A percentile compares a stretch with the other conserved stretches of the same genome.
These are phyloP conservation scores for Drosophila obscura DNA, from an alignment of 1,140 invertebrate genomes.

Conservation along the genomic window DNA sequence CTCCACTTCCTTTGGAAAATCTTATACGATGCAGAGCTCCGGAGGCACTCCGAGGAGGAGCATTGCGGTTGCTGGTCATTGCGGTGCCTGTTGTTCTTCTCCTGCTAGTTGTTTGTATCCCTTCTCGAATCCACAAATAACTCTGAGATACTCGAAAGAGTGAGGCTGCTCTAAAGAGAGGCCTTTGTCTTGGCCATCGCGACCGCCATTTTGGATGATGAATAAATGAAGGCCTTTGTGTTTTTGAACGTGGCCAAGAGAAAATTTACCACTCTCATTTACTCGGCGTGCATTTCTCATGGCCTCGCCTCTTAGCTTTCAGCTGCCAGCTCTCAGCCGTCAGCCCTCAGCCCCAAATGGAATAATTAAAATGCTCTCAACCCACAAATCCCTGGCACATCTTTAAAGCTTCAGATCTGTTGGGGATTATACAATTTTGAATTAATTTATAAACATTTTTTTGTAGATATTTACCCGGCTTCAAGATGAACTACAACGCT, in stretches of 20 bases:
- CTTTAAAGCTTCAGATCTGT: slow-evolving; percentile 29
- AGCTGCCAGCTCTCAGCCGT: not conserved
- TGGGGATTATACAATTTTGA: slow-evolving; percentile 23
- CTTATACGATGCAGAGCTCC: slow-evolving; percentile 4
- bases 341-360: not conserved
- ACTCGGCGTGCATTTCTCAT: slow-evolving; percentile 44
- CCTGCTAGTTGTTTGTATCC: not conserved
- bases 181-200: slow-evolving; percentile 66
- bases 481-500: slow-evolving; percentile 6
- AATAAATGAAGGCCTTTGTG: slow-evolving; percentile 78
- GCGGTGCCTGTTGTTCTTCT: slow-evolving; percentile 37
- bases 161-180: not conserved
- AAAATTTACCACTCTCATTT: slow-evolving; percentile 76
- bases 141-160: slow-evolving; percentile 19
- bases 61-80: slow-evolving; percentile 55
- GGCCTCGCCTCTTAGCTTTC: slow-evolving; percentile 9
- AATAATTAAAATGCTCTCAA: too few species aligned
- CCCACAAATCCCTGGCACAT: not conserved
- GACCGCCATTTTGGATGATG: slow-evolving; percentile 76
- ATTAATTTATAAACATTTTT: slow-evolving; percentile 16
- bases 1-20: not conserved
- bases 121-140: slow-evolving; percentile 49
- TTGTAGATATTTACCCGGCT: slow-evolving; percentile 2
- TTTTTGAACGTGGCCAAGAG: slow-evolving; percentile 40
- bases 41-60: slow-evolving; percentile 22